Conservation (phyloP, 2,797 vertebrate genomes). For the Epinephelus malabaricus region DNA sequence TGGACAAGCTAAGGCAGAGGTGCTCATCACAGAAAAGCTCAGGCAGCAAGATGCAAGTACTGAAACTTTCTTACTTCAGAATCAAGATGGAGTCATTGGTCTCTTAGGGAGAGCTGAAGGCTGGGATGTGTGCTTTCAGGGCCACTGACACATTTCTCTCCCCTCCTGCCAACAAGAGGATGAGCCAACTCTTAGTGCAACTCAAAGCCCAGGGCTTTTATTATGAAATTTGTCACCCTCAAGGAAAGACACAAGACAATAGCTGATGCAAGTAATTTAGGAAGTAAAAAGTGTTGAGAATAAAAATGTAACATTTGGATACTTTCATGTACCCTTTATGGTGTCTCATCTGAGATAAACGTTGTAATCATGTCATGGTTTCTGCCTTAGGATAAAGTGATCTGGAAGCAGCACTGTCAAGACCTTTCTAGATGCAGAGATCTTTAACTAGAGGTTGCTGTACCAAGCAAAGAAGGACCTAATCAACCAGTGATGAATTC, state of each 20-base stretch:
- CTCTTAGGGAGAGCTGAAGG: conserved; percentile 42
- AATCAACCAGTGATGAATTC: too few relatives aligned
- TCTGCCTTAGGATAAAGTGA: conserved; percentile 27
- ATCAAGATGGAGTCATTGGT: conserved; percentile 56
- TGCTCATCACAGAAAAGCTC: conserved; percentile 19
- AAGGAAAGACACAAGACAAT: conserved; percentile 35
- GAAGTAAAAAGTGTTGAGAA: conserved; percentile 37
- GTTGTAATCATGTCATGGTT: neutral
- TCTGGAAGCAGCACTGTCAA: conserved; percentile 13
- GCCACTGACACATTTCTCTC: conserved; percentile 70
- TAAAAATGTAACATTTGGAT: conserved; percentile 16
- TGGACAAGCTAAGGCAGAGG: conserved; percentile 19
- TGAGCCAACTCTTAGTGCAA: conserved; percentile 41
- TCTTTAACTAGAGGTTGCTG: conserved; percentile 19
- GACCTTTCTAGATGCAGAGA: conserved; percentile 7
- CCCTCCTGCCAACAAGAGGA: conserved; percentile 49
- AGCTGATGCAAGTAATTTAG: conserved; percentile 51
- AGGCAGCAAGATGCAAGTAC: conserved; percentile 15
- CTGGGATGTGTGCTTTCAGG: conserved; percentile 57
- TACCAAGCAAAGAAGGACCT: too few relatives aligned
- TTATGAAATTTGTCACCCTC: conserved; percentile 42
- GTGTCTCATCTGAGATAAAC: conserved; percentile 21
- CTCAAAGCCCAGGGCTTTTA: conserved; percentile 36
- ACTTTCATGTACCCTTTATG: conserved; percentile 45
- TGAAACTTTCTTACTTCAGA: conserved; percentile 45